Conservation (phyloP, 1,140 invertebrate species). For the Drosophila carrolli region DNA sequence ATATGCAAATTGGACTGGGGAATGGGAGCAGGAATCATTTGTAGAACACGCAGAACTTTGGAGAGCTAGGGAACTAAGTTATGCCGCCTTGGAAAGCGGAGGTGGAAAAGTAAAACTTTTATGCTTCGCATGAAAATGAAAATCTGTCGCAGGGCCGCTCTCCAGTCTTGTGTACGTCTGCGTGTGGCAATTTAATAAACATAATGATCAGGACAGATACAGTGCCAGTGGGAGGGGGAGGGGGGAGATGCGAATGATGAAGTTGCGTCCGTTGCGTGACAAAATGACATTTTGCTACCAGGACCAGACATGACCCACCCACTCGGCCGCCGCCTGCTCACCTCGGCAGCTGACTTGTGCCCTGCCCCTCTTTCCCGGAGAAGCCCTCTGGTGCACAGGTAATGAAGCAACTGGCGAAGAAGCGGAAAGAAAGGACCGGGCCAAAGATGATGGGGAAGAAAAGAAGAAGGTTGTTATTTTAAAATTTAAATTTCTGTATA, state of each 20-base stretch:
- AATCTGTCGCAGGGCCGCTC: conserved; percentile 22
- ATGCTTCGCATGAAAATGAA: conserved; percentile 23
- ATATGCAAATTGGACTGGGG: conserved; percentile 58
- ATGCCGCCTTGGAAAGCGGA: conserved; percentile 17
- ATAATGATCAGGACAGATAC: conserved; percentile 56
- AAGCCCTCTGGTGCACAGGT: conserved; percentile 42
- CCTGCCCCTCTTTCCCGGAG: conserved; percentile 12
- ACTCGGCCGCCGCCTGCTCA: conserved; percentile 1
- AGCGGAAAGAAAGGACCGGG: conserved; percentile 13
- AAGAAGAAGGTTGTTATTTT: conserved; percentile 70
- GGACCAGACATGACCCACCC: conserved; percentile 31
- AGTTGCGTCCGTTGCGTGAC: conserved; percentile 71
- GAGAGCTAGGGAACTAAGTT: conserved; percentile 10
- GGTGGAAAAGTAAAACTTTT: conserved; percentile 21
- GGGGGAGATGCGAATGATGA: conserved; percentile 20
- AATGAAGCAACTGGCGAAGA: conserved; percentile 70
- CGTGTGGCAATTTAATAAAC: conserved; percentile 72
- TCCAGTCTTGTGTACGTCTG: conserved; percentile 16
- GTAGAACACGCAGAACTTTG: conserved; percentile 23
- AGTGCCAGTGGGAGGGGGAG: background rate
- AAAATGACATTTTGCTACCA: conserved; percentile 77
- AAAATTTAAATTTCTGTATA: conserved; percentile 83
- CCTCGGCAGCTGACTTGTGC: conserved; percentile 41
- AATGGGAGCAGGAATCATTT: conserved; percentile 24
- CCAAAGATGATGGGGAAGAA: conserved; percentile 16